Evolutionary conservation across 2,113 vertebrate genomes (phyloP).

Genomic region (Dryoscopus gambensis): DNA sequence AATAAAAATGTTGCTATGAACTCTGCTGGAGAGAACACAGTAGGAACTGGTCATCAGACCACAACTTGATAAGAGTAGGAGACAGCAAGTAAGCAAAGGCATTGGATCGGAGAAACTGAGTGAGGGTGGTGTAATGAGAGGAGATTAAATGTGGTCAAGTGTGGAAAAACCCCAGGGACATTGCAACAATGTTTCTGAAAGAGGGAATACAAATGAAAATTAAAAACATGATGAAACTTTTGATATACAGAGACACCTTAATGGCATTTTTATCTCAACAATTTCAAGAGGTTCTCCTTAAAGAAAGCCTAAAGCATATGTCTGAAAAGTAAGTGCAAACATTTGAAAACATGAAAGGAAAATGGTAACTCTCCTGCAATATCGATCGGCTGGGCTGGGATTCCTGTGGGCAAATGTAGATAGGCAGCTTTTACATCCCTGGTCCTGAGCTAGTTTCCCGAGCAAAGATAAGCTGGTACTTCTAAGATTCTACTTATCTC

Average conservation of each 20-base stretch:
- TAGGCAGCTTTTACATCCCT: neutral
- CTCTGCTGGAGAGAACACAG: neutral
- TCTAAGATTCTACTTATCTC: neutral
- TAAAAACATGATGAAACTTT: neutral
- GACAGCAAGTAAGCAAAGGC: neutral
- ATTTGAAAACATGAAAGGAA: neutral
- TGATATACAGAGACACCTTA: neutral
- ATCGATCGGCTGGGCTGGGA: accelerated
- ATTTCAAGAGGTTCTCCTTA: neutral
- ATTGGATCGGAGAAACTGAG: neutral
- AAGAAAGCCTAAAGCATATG: neutral
- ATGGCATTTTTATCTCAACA: neutral
- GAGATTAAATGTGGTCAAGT: neutral
- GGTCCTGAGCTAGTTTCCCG: neutral
- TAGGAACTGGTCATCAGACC: neutral
- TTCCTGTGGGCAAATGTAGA: neutral
- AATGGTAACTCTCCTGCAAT: neutral
- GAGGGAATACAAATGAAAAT: neutral
- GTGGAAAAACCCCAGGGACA: neutral
- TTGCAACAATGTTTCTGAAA: neutral
- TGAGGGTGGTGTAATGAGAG: neutral
- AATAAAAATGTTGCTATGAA: neutral
- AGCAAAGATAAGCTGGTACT: neutral
- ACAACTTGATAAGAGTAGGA: neutral
- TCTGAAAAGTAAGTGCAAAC: neutral